Base-by-base conservation (phyloP, 2,888 invertebrate species). In the Petrophora chlorosata region DNA sequence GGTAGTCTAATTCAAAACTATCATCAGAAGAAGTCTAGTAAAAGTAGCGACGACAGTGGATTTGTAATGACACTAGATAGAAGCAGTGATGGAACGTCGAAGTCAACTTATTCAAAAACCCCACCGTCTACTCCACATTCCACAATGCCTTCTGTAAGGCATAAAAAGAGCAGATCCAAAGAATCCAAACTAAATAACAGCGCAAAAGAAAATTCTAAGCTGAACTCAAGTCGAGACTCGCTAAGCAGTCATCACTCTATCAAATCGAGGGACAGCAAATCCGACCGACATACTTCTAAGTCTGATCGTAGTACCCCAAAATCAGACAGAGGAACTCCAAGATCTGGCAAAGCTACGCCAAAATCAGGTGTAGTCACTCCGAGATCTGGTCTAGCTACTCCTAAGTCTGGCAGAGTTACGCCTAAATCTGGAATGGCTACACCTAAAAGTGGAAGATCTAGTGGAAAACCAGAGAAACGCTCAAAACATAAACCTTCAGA, bases 391-490 rank as follows among this genome's bases (percentile, higher is more conserved):
- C 59, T 87, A 40, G 76, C 77, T 5, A 90, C 91, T 36, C 90
- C 89, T 5, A 89, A 87, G 65, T 90, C 89, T 14, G 89, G 89
- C 2, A 72, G 75, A 67, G 72, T 63, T 19, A 89, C 89, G 8
- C 90, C 90, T 0, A 89, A 87, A 68, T 90, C 90, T 16, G 90
- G 88, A 3, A 56, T 78, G 34, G 73, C 76, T n/a, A 90, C 90
- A 70, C 92, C 93, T 10, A 92, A 92, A 83, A 92, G 92, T 67
- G 91, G 92, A 12, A 85, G 92, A 65, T 90, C 91, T 3, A 85
- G 84, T 56, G 86, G 88, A 3, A 92, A 90, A 60, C 82, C 86
- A 58, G 88, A 82, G 70, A 90, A 82, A 68, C 85, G 84, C 22
- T 73, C 79, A 3, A 90, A 90, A 63, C 85, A 90, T 60, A 90